Percentiles rank a stretch among this genome's conserved stretches.
These are phyloP conservation scores for Eumacrocentrus americanus DNA, from an alignment of 2,888 invertebrate species.

Conservation along the genomic window DNA sequence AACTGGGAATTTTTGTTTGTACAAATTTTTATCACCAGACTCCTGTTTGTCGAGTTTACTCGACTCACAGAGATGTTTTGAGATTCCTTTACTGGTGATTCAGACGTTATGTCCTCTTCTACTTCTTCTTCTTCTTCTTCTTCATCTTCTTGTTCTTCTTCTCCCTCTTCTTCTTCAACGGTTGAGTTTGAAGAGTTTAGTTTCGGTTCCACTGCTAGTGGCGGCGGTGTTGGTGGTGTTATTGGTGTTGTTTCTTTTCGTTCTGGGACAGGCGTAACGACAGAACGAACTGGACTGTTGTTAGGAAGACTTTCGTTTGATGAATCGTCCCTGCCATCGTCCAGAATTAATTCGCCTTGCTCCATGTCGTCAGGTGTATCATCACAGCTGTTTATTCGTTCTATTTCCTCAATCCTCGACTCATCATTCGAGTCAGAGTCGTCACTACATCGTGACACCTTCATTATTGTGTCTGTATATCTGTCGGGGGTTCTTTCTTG, in stretches of 20 bases:
- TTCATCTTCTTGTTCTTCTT: conserved; percentile 24
- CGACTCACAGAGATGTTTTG: conserved; percentile 45
- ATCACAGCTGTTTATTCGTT: conserved; percentile 19
- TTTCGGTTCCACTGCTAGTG: not conserved
- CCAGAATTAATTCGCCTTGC: conserved; percentile 7
- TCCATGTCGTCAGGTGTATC: conserved; percentile 17
- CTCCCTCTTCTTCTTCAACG: conserved; percentile 33
- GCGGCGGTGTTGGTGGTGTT: too few species aligned
- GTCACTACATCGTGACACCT: conserved; percentile 42
- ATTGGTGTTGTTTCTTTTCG: conserved; percentile 7
- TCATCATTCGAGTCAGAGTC: conserved; percentile 35
- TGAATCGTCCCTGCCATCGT: conserved; percentile 18
- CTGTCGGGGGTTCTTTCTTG: conserved; percentile 41
- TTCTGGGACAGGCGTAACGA: not conserved
- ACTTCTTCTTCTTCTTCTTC: conserved; percentile 12
- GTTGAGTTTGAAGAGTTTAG: conserved; percentile 14
- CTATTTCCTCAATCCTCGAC: conserved; percentile 27
- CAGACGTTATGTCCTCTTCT: conserved; percentile 47
- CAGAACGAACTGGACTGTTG: not conserved
- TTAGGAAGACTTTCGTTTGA: conserved; percentile 8
- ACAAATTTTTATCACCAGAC: conserved; percentile 58
- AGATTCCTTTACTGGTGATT: conserved; percentile 38
- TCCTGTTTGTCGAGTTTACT: conserved; percentile 52
- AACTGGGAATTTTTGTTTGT: conserved; percentile 57
- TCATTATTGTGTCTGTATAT: conserved; percentile 52